These are phyloP conservation scores for Protomyctophum bolini DNA, from an alignment of 2,113 vertebrate genomes.

Conservation along the genomic window DNA sequence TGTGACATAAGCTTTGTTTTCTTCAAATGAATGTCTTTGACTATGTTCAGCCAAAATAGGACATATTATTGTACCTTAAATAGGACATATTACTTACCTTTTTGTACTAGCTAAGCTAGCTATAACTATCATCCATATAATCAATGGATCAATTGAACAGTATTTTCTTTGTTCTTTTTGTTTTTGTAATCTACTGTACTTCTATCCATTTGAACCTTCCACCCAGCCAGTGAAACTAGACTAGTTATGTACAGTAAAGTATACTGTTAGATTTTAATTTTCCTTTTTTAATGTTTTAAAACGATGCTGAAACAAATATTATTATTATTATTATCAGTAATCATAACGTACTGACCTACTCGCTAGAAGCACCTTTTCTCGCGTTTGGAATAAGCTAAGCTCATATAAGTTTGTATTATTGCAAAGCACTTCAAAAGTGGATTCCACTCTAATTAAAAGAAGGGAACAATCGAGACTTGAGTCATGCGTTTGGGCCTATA, in stretches of 20 bases:
- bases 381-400: slow-evolving; percentile 61
- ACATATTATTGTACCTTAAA: slow-evolving; percentile 64
- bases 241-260: slow-evolving; percentile 25
- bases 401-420: slow-evolving; percentile 51
- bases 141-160: slow-evolving; percentile 20
- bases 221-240: slow-evolving; percentile 60
- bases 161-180: slow-evolving; percentile 48
- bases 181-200: slow-evolving; percentile 49
- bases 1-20: slow-evolving; percentile 32
- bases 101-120: slow-evolving; percentile 68
- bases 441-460: slow-evolving; percentile 46
- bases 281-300: slow-evolving; percentile 42
- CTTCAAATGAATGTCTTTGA: slow-evolving; percentile 34
- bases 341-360: slow-evolving; percentile 18
- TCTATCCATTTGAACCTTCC: slow-evolving; percentile 53
- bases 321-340: slow-evolving; percentile 19
- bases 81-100: slow-evolving; percentile 67
- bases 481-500: slow-evolving; percentile 17
- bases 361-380: slow-evolving; percentile 54
- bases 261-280: slow-evolving; percentile 46
- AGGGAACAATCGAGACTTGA: background rate
- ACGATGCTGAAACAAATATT: slow-evolving; percentile 64
- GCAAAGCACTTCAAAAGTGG: slow-evolving; percentile 60
- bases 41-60: slow-evolving; percentile 55
- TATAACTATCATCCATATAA: slow-evolving; percentile 7